Conservation (phyloP, 2,113 vertebrate genomes). For the Gymnogyps californianus region DNA sequence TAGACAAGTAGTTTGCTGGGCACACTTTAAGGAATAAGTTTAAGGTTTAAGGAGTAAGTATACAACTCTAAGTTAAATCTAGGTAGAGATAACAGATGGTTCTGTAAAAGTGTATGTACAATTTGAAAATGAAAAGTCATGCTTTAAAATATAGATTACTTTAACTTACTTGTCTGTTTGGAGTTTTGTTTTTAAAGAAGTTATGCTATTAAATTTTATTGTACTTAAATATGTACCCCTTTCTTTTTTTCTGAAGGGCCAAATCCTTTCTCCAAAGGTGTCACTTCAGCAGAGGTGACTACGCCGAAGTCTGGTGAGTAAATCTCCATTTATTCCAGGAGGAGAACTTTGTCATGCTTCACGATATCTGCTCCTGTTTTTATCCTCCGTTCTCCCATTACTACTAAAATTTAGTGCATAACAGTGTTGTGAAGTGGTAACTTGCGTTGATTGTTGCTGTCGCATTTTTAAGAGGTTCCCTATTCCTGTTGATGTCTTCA, state of each 20-base stretch:
- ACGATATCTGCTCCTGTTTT: background rate
- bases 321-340: background rate
- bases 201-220: background rate
- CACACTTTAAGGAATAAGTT: background rate
- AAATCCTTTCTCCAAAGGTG: constrained; percentile 76
- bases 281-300: constrained; percentile 60
- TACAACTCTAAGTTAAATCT: background rate
- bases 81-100: background rate
- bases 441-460: background rate
- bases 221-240: background rate
- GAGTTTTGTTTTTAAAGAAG: background rate
- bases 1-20: background rate
- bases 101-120: background rate
- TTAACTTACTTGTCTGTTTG: background rate
- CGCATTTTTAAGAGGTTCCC: background rate
- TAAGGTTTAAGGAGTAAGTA: background rate
- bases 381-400: background rate
- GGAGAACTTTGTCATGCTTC: background rate
- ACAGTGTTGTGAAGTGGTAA: background rate
- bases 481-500: background rate
- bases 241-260: constrained; percentile 64
- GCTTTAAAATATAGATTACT: background rate
- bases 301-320: constrained; percentile 78
- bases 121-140: background rate
- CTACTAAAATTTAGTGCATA: background rate